Conservation (phyloP, 2,888 invertebrate genomes). For the Neocrepidodera transversa region DNA sequence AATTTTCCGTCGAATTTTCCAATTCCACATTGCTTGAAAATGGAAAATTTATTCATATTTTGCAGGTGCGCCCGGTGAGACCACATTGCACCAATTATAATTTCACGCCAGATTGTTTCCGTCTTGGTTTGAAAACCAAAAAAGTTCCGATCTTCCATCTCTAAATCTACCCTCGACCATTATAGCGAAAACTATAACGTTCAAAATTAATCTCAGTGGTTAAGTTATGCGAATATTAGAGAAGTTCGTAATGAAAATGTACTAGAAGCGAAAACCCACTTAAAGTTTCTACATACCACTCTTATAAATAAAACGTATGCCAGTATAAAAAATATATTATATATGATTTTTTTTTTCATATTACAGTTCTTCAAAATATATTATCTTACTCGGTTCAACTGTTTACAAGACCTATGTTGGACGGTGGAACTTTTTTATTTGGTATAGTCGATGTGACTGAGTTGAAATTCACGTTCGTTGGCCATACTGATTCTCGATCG, state of each 20-base stretch:
- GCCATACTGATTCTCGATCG: too few species aligned
- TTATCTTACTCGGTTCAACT: too few species aligned
- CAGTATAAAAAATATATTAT: not conserved
- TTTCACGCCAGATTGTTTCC: not conserved
- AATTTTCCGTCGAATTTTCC: too few species aligned
- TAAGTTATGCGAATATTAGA: conserved; percentile 23
- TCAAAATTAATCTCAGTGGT: conserved; percentile 10
- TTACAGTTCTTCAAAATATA: too few species aligned
- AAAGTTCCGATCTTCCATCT: not conserved
- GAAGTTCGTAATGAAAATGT: conserved; percentile 21
- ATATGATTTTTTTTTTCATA: too few species aligned
- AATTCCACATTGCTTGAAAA: not conserved
- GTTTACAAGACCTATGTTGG: too few species aligned
- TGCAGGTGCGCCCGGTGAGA: not conserved
- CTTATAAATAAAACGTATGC: too few species aligned
- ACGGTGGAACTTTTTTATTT: too few species aligned
- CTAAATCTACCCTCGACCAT: not conserved
- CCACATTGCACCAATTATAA: not conserved
- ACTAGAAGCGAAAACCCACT: conserved; percentile 3
- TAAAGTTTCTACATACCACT: not conserved
- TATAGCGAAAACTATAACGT: conserved; percentile 9
- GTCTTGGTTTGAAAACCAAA: not conserved
- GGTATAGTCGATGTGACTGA: too few species aligned
- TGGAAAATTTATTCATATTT: not conserved
- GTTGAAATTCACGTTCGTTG: too few species aligned